Percentiles rank a stretch among this genome's conserved stretches.
Conservation (phyloP, 2,888 invertebrate species). For the Lasioglossum malachurum region DNA sequence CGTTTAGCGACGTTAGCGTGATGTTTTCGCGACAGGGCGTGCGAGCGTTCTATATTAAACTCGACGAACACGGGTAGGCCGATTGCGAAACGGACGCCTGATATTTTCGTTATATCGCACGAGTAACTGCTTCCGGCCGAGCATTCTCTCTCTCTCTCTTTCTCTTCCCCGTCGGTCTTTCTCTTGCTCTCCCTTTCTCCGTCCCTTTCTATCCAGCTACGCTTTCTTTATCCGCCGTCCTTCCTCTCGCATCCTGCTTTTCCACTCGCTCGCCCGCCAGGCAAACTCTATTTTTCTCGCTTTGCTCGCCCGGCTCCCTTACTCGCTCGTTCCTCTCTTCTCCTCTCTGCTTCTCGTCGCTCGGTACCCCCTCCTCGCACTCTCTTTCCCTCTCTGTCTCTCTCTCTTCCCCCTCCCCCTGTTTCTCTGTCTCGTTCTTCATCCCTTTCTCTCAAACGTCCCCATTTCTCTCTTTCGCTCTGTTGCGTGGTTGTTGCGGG, state of each 20-base stretch:
- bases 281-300: conserved; percentile 65
- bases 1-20: conserved; percentile 62
- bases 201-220: conserved; percentile 19
- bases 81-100: conserved; percentile 83
- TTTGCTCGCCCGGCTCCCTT: conserved; percentile 58
- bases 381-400: no score
- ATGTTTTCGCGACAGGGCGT: conserved; percentile 75
- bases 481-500: conserved; percentile 30
- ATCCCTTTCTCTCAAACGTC: conserved; percentile 21
- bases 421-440: conserved; percentile 21
- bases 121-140: conserved; percentile 84
- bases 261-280: conserved; percentile 49
- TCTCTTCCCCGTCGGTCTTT: conserved; percentile 53
- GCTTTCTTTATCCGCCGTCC: conserved; percentile 55
- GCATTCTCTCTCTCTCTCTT: conserved; percentile 61
- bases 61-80: conserved; percentile 79
- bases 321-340: conserved; percentile 4
- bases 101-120: conserved; percentile 83
- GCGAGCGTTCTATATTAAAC: conserved; percentile 83
- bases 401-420: no score
- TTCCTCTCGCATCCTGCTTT: conserved; percentile 51
- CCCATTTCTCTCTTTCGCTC: neutral
- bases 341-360: conserved; percentile 9
- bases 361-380: conserved; percentile 15
- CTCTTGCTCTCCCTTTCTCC: conserved; percentile 8